phyloP scores from a whole-genome alignment of 2,113 vertebrate species.

The Pelodiscus sinensis region DNA sequence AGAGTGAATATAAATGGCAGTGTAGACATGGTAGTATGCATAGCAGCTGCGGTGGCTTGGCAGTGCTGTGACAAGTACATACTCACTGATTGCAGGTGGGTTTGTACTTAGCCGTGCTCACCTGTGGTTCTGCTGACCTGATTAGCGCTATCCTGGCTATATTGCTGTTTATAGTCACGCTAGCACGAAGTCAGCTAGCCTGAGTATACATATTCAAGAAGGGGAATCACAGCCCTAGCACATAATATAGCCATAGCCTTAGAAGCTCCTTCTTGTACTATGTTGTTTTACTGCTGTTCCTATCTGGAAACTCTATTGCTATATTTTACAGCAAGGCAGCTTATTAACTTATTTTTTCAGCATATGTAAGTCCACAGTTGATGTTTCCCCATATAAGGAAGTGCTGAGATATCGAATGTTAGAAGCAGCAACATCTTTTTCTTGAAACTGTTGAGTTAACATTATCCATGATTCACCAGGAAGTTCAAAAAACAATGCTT shows the following conservation, averaged over 20 bases:
- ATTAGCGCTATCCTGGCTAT: not conserved
- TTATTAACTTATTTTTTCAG: not conserved
- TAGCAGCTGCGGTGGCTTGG: not conserved
- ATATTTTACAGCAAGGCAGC: not conserved
- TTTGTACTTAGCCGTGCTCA: not conserved
- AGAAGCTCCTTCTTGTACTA: not conserved
- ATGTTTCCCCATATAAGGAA: fast-evolving
- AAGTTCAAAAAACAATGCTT: not conserved
- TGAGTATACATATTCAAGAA: not conserved
- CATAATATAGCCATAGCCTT: not conserved
- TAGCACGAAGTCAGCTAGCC: not conserved
- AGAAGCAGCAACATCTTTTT: not conserved
- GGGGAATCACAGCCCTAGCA: not conserved
- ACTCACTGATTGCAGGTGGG: not conserved
- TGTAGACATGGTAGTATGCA: not conserved
- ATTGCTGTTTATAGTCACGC: not conserved
- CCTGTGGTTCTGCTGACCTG: not conserved
- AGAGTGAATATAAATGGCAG: not conserved
- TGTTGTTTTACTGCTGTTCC: not conserved
- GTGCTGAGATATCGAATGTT: not conserved
- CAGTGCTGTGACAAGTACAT: not conserved
- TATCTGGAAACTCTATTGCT: not conserved
- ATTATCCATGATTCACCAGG: not conserved
- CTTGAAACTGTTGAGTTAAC: not conserved
- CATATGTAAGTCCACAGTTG: not conserved